A percentile compares a stretch with the other conserved stretches of the same genome.
Conservation (phyloP, 2,113 vertebrate species). For the Amphilophus citrinellus region DNA sequence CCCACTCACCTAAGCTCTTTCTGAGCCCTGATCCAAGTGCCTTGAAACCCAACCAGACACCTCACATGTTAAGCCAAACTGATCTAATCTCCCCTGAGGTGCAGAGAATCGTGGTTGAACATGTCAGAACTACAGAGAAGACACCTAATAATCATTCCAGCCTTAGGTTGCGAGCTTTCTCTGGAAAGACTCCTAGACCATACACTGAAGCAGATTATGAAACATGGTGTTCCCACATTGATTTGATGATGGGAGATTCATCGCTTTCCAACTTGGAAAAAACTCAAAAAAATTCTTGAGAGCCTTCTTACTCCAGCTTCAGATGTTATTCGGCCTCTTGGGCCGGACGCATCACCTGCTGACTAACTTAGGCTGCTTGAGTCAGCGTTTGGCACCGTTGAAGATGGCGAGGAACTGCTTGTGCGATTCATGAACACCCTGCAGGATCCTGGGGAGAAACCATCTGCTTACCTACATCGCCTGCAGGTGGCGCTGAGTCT, state of each 20-base stretch:
- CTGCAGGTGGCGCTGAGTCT: no score
- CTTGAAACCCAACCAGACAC: no score
- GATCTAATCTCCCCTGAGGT: no score
- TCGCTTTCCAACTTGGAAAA: not conserved
- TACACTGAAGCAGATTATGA: not conserved
- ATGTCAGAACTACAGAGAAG: no score
- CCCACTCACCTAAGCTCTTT: no score
- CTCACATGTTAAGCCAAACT: no score
- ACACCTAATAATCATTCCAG: not conserved
- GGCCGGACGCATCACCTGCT: not conserved
- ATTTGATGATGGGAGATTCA: not conserved
- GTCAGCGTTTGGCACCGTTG: not conserved
- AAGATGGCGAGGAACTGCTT: not conserved
- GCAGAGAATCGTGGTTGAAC: no score
- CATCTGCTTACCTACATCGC: not conserved
- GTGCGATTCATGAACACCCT: not conserved
- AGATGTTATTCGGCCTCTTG: not conserved
- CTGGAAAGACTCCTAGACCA: not conserved
- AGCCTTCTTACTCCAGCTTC: not conserved
- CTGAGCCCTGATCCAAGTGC: no score
- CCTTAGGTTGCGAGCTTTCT: not conserved
- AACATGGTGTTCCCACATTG: not conserved
- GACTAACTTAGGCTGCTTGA: not conserved
- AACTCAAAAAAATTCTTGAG: not conserved
- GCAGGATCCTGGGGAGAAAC: not conserved